A percentile compares a stretch with the other conserved stretches of the same genome.
These are phyloP conservation scores for Erebia aethiops DNA, from an alignment of 2,888 invertebrate species.

Conservation along the genomic window DNA sequence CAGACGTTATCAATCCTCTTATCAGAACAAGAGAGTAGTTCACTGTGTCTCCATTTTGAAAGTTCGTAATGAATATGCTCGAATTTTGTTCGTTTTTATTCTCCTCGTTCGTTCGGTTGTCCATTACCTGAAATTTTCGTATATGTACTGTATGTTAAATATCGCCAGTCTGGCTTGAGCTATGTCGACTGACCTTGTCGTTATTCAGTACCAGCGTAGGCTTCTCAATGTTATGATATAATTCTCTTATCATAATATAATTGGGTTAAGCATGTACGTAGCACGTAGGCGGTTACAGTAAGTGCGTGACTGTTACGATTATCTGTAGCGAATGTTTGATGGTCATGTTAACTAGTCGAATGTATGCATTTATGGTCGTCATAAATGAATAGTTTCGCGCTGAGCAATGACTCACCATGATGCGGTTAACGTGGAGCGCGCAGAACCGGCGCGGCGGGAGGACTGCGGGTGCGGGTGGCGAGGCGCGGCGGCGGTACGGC, in stretches of 20 bases:
- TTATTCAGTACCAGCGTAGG: constrained; percentile 34
- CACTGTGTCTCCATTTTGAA: constrained; percentile 84
- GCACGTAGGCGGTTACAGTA: constrained; percentile 12
- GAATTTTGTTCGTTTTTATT: constrained; percentile 73
- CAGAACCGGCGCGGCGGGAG: constrained; percentile 76
- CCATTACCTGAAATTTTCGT: constrained; percentile 77
- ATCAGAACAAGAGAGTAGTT: constrained; percentile 84
- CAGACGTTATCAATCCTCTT: constrained; percentile 82
- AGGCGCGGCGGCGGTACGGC: constrained; percentile 52
- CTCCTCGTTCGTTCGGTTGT: constrained; percentile 72
- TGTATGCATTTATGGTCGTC: constrained; percentile 52
- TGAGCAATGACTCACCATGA: constrained; percentile 80
- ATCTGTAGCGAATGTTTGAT: constrained; percentile 16
- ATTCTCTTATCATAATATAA: constrained; percentile 40
- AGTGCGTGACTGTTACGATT: constrained; percentile 19
- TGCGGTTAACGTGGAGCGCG: constrained; percentile 76
- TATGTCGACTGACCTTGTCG: constrained; percentile 36
- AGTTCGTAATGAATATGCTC: constrained; percentile 81
- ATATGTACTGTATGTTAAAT: constrained; percentile 40
- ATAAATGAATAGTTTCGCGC: constrained; percentile 75
- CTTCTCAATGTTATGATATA: constrained; percentile 39
- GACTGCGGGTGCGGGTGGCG: constrained; percentile 75
- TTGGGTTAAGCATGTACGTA: constrained; percentile 44
- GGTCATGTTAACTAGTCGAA: constrained; percentile 22
- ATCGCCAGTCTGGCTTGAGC: constrained; percentile 19